Evolutionary conservation across 1,140 invertebrate species (phyloP), one percentile per base, ranked within the genome.

Genomic region (Drosophila aff.): DNA sequence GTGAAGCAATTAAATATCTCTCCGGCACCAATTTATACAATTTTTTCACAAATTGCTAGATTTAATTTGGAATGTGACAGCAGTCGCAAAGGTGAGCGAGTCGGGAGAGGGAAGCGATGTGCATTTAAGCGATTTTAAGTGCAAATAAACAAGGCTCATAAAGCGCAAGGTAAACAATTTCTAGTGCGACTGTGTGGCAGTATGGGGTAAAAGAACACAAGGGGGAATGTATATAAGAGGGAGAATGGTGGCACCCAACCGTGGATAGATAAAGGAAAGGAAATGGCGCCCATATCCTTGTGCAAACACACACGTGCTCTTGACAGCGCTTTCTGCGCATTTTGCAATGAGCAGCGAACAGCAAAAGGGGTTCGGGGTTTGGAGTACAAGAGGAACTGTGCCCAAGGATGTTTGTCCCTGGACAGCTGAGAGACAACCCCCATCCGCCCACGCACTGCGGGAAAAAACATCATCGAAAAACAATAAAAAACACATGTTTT

Each of bases 231-330:
- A 16, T 21, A 23, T 41, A 23, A n/a, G 23, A 4, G n/a, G 36
- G 33, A 11, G 31, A 11, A 15, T 57, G 63, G 40, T 26, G 28
- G 36, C 49, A 57, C 50, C 41, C 36, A 68, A 47, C 74, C 31
- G 72, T 74, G 71, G 41, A 75, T 64, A 69, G 74, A 77, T 77
- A 77, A 68, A 68, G 75, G 57, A 76, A 74, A 79, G 85, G 69
- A 81, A 90, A 90, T 64, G 75, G 67, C 53, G 59, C 82, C 62
- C 69, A 79, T 90, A 90, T 89, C 85, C 85, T 89, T 90, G 85
- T 85, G 79, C 85, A 89, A 89, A 89, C 85, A 89, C 85, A 79
- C 85, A 89, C 85, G 85, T 89, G 85, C 82, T 85, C 79, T 85
- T 90, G 86, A 89, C 85, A 85, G 82, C 84, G 78, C 87, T 85